A percentile compares a stretch with the other conserved stretches of the same genome.
These are phyloP conservation scores for Hippocampus guttulatus DNA, from an alignment of 2,113 vertebrate genomes.

Conservation along the genomic window DNA sequence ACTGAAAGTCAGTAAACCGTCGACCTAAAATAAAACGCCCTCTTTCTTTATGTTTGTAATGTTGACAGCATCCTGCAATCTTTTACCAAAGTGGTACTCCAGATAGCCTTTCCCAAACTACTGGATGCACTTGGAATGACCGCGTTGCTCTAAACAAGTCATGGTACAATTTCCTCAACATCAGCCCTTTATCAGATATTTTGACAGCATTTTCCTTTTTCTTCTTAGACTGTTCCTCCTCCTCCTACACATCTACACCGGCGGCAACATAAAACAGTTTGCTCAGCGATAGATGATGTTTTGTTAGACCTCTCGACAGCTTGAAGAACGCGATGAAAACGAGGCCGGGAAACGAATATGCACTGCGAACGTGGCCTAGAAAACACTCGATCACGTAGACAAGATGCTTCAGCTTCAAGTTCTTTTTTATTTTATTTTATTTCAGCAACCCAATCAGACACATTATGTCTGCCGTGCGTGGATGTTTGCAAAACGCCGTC, in stretches of 20 bases:
- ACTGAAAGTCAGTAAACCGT: no score
- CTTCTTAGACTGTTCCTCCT: neutral
- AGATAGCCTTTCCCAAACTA: constrained; percentile 4
- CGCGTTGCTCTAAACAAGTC: constrained; percentile 1
- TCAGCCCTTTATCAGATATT: neutral
- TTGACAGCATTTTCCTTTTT: neutral
- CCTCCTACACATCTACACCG: neutral
- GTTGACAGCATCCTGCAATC: neutral
- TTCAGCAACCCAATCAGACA: constrained; percentile 33
- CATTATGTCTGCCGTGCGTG: constrained; percentile 23
- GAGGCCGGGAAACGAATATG: constrained; percentile 36
- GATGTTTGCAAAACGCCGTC: constrained; percentile 10
- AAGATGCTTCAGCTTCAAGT: constrained; percentile 31
- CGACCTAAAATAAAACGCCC: neutral
- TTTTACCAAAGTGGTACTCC: constrained; percentile 7
- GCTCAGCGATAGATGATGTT: constrained; percentile 24
- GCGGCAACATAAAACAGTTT: constrained; percentile 13
- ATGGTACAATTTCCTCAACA: neutral
- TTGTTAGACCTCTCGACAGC: constrained; percentile 26
- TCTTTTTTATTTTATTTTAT: constrained; percentile 17
- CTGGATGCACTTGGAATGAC: neutral
- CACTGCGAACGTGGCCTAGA: constrained; percentile 35
- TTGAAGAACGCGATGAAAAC: constrained; percentile 25
- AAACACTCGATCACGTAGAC: constrained; percentile 27
- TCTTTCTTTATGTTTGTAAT: neutral